Evolutionary conservation across 2,797 vertebrate species (phyloP).

Genomic region (Mormyrops boulengeri): DNA sequence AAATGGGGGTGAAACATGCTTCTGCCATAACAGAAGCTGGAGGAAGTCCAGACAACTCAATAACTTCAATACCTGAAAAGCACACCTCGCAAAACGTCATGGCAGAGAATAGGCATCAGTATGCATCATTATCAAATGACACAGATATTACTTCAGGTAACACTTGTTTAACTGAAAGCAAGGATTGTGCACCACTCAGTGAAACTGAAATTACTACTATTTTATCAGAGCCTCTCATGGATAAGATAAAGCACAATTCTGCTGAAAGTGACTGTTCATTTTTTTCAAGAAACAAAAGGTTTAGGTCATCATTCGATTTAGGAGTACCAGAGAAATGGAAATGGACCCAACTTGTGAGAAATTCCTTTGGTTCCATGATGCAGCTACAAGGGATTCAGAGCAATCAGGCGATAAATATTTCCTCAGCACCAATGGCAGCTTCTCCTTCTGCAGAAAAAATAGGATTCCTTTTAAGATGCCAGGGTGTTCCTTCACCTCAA

Average conservation of each 20-base stretch:
- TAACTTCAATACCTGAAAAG: background rate
- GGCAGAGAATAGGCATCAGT: background rate
- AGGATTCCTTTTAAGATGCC: constrained; percentile 40
- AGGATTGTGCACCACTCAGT: background rate
- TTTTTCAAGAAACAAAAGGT: constrained; percentile 49
- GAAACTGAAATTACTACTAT: background rate
- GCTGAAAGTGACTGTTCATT: constrained; percentile 40
- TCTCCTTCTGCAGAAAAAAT: constrained; percentile 44
- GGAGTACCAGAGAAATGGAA: constrained; percentile 51
- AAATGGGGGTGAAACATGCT: background rate
- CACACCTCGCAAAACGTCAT: background rate
- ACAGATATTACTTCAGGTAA: background rate
- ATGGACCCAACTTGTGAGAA: constrained; percentile 41
- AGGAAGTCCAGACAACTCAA: background rate
- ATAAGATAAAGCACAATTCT: background rate
- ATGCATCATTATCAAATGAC: background rate
- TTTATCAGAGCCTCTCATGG: background rate
- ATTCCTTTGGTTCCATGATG: constrained; percentile 42
- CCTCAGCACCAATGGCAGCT: constrained; percentile 41
- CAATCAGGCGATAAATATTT: constrained; percentile 41
- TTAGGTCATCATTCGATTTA: constrained; percentile 61
- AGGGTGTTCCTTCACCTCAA: constrained; percentile 34
- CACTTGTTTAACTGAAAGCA: background rate
- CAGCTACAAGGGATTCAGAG: constrained; percentile 50
- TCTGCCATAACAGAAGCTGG: background rate